Percentiles rank a stretch among this genome's conserved stretches.
phyloP scores from a whole-genome alignment of 1,140 invertebrate genomes.

The Diploscapter pachys region DNA sequence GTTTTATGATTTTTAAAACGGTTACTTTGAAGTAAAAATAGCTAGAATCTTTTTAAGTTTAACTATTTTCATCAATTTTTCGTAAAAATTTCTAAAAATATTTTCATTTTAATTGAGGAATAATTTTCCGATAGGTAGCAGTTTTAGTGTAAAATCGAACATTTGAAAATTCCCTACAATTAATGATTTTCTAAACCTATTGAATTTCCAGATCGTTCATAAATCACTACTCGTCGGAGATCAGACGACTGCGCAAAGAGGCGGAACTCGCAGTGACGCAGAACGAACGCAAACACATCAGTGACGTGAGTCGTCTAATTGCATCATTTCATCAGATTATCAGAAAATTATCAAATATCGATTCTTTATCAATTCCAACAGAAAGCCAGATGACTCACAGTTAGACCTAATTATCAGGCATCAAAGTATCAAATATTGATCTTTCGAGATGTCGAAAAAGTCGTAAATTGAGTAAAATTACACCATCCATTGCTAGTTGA shows the following conservation, averaged over 20 bases:
- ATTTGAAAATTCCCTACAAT: not conserved
- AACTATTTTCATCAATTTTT: not conserved
- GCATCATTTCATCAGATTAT: not conserved
- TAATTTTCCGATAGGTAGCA: not conserved
- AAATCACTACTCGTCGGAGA: slow-evolving; percentile 27
- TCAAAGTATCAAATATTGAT: not conserved
- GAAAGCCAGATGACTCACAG: not conserved
- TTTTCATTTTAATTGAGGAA: not conserved
- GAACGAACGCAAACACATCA: slow-evolving; percentile 23
- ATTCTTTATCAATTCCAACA: not conserved
- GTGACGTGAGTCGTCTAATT: slow-evolving; percentile 12
- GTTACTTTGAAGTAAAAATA: too few species aligned
- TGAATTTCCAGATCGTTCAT: slow-evolving; percentile 29
- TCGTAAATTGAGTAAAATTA: not conserved
- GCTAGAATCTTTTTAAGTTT: too few species aligned
- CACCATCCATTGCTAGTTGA: not conserved
- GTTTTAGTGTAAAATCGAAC: not conserved
- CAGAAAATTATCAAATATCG: not conserved
- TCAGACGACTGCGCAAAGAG: slow-evolving; percentile 12
- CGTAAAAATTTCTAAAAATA: not conserved
- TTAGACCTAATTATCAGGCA: not conserved
- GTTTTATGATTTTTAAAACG: too few species aligned
- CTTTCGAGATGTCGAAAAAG: not conserved
- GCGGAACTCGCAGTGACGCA: not conserved
- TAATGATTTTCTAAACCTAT: slow-evolving; percentile 1